Conservation (phyloP, 2,888 invertebrate genomes). For the Melieria omissa region DNA sequence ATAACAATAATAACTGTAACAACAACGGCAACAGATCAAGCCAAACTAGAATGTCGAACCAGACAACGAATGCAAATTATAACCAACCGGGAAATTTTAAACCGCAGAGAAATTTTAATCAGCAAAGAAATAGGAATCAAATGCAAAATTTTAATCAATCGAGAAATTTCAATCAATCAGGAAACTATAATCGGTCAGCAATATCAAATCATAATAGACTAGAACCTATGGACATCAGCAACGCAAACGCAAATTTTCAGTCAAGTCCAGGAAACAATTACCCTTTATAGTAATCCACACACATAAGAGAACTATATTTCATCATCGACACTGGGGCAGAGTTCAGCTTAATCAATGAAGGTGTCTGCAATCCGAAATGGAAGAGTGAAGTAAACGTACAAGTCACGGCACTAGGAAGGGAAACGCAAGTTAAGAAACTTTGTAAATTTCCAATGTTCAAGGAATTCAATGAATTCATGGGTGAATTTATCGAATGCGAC, state of each 20-base stretch:
- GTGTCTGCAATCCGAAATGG: conserved; percentile 37
- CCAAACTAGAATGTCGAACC: too few species aligned
- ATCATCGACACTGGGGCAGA: conserved; percentile 44
- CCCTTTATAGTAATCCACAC: background rate
- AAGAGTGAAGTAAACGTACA: conserved; percentile 17
- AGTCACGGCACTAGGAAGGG: conserved; percentile 23
- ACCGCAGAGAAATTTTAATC: too few species aligned
- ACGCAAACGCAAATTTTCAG: background rate
- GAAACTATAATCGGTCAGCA: too few species aligned
- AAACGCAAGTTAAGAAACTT: conserved; percentile 11
- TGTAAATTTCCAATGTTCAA: conserved; percentile 21
- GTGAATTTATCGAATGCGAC: background rate
- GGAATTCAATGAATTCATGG: background rate
- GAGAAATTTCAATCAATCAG: too few species aligned
- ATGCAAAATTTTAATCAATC: too few species aligned
- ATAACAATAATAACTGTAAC: background rate
- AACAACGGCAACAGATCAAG: too few species aligned
- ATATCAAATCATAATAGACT: too few species aligned
- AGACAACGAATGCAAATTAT: too few species aligned
- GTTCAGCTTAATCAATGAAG: conserved; percentile 39
- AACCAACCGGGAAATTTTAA: too few species aligned
- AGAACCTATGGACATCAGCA: background rate
- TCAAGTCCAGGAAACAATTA: too few species aligned
- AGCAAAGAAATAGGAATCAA: too few species aligned
- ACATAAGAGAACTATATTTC: conserved; percentile 29